phyloP scores from a whole-genome alignment of 2,797 vertebrate genomes.

The Argyrosomus regius region DNA sequence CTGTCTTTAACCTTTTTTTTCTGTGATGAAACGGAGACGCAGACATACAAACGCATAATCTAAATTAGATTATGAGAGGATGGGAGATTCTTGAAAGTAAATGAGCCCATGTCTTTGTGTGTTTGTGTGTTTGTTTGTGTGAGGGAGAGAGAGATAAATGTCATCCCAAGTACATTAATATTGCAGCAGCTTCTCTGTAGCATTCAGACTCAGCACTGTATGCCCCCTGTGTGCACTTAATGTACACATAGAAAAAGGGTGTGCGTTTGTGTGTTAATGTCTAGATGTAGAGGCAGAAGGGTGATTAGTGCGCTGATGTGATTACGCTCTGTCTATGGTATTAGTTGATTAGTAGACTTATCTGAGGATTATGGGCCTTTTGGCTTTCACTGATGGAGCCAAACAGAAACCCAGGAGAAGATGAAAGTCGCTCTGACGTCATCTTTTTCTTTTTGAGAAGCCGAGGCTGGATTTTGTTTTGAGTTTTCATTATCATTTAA shows the following conservation, averaged over 20 bases:
- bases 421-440: slow-evolving; percentile 71
- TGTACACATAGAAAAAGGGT: slow-evolving; percentile 11
- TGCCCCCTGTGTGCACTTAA: slow-evolving; percentile 41
- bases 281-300: slow-evolving; percentile 64
- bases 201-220: neutral
- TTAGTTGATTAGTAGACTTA: slow-evolving; percentile 82
- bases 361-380: slow-evolving; percentile 78
- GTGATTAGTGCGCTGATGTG: slow-evolving; percentile 78
- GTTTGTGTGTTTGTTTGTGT: neutral
- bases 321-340: slow-evolving; percentile 76
- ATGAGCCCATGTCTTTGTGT: neutral
- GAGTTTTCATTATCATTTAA: slow-evolving; percentile 71
- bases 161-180: slow-evolving; percentile 10
- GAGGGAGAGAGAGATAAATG: slow-evolving; percentile 1
- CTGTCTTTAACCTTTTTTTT: neutral
- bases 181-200: slow-evolving; percentile 18
- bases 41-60: slow-evolving; percentile 5
- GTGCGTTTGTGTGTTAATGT: slow-evolving; percentile 35
- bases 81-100: slow-evolving; percentile 1
- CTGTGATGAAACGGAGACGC: neutral
- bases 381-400: slow-evolving; percentile 73
- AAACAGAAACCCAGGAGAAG: slow-evolving; percentile 63
- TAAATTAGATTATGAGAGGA: slow-evolving; percentile 3
- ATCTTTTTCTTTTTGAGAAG: slow-evolving; percentile 64
- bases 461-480: slow-evolving; percentile 30